Conservation (phyloP, 1,140 invertebrate genomes). For the Ceratina japonica region DNA sequence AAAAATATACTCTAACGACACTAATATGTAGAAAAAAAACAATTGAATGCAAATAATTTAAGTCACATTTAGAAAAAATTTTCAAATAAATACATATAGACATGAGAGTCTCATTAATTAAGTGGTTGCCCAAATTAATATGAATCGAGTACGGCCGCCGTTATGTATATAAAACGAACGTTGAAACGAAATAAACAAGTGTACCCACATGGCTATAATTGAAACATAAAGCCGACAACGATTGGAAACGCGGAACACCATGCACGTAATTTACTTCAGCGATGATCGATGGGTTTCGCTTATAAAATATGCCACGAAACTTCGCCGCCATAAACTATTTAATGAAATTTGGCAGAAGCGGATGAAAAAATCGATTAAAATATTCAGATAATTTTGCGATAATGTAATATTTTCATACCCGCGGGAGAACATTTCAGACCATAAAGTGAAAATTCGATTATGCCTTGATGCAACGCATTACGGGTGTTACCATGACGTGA, state of each 20-base stretch:
- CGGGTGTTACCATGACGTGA: not conserved
- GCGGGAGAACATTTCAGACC: not conserved
- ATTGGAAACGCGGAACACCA: no score
- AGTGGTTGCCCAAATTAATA: no score
- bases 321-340: not conserved
- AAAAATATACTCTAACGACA: no score
- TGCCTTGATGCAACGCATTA: not conserved
- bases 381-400: not conserved
- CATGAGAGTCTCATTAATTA: no score
- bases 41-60: no score
- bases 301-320: slow-evolving; percentile 2
- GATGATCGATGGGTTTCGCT: not conserved
- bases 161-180: not conserved
- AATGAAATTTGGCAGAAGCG: not conserved
- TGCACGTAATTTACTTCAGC: not conserved
- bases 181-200: not conserved
- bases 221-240: not conserved
- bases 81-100: no score
- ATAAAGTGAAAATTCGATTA: not conserved
- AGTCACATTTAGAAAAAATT: no score
- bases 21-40: no score
- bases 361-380: not conserved
- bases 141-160: no score
- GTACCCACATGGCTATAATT: not conserved
- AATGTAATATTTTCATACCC: not conserved